phyloP scores from a whole-genome alignment of 1,140 invertebrate species.

The Drosophila auraria region DNA sequence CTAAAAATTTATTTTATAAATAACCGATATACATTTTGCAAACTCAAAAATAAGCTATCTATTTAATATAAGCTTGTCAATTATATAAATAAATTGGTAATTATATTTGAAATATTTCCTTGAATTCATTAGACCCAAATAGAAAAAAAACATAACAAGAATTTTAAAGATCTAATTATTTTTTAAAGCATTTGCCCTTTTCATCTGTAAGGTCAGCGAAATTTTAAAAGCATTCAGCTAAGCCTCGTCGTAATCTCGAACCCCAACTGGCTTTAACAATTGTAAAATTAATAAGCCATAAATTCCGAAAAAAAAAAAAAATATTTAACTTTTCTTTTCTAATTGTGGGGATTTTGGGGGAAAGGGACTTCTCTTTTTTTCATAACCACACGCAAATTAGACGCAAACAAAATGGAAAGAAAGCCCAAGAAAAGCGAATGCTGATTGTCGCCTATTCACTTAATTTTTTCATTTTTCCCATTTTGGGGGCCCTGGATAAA shows the following conservation, averaged over 20 bases:
- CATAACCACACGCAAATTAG: constrained; percentile 78
- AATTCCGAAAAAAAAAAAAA: constrained; percentile 56
- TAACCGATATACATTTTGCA: too few species aligned
- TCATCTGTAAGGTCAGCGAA: constrained; percentile 14
- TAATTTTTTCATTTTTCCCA: constrained; percentile 49
- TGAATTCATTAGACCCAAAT: neutral
- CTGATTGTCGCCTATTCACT: constrained; percentile 80
- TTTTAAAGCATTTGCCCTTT: neutral
- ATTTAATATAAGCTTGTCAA: too few species aligned
- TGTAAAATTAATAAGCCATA: constrained; percentile 69
- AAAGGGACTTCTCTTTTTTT: constrained; percentile 16
- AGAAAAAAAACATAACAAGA: neutral
- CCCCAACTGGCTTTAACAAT: constrained; percentile 45
- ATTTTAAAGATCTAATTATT: neutral
- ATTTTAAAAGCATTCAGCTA: neutral
- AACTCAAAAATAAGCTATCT: too few species aligned
- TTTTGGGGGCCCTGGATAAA: constrained; percentile 21
- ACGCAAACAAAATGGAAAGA: constrained; percentile 68
- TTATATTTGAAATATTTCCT: neutral
- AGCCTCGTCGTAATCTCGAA: constrained; percentile 10
- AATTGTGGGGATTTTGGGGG: constrained; percentile 44
- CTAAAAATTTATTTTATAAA: neutral
- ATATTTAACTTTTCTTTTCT: constrained; percentile 52
- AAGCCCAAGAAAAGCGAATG: constrained; percentile 53
- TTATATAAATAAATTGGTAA: too few species aligned